These are phyloP conservation scores for Drosophila repleta DNA, from an alignment of 1,140 invertebrate species.

Conservation along the genomic window DNA sequence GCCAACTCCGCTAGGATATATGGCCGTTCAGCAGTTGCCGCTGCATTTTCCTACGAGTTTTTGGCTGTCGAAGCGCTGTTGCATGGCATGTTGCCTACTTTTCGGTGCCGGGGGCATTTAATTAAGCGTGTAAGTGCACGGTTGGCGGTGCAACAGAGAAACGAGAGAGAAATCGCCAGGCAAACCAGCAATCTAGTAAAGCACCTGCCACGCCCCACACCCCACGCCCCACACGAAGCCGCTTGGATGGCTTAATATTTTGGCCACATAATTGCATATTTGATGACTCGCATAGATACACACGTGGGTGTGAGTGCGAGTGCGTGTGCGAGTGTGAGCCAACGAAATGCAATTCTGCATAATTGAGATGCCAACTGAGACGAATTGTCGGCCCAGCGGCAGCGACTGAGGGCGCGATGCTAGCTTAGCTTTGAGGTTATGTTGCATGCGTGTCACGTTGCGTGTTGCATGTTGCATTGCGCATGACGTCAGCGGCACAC, in stretches of 20 bases:
- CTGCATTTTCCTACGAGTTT: not conserved
- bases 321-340: not conserved
- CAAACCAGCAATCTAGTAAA: constrained; percentile 28
- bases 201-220: not conserved
- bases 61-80: constrained; percentile 37
- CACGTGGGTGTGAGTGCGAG: too few species aligned
- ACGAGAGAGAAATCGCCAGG: not conserved
- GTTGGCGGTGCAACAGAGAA: constrained; percentile 13
- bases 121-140: constrained; percentile 79
- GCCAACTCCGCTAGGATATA: too few species aligned
- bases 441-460: constrained; percentile 13
- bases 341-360: constrained; percentile 41
- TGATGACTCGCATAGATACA: constrained; percentile 33
- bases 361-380: constrained; percentile 42
- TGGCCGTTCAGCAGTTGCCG: not conserved
- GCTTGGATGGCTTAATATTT: constrained; percentile 14
- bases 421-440: constrained; percentile 10
- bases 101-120: constrained; percentile 67
- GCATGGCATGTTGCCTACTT: constrained; percentile 70
- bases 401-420: not conserved
- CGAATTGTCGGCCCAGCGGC: constrained; percentile 23
- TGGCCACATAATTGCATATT: constrained; percentile 54
- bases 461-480: constrained; percentile 14
- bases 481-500: constrained; percentile 31
- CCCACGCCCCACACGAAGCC: not conserved